A percentile compares a stretch with the other conserved stretches of the same genome.
These are phyloP conservation scores for Laspeyria flexula DNA, from an alignment of 2,888 invertebrate genomes.

Conservation along the genomic window DNA sequence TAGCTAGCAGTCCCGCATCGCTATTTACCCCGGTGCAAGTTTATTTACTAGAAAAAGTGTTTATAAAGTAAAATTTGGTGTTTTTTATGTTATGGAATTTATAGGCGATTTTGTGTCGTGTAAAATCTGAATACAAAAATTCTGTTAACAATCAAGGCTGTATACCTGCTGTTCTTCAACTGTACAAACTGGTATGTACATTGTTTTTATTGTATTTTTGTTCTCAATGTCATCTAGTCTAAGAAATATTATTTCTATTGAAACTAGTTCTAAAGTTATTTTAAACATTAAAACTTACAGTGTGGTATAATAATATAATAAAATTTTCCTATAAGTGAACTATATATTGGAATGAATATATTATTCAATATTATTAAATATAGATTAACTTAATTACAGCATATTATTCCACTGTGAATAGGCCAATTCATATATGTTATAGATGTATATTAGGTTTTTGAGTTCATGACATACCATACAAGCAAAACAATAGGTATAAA, in stretches of 20 bases:
- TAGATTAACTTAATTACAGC: too few relatives aligned
- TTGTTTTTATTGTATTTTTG: slow-evolving; percentile 14
- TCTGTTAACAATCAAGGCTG: slow-evolving; percentile 62
- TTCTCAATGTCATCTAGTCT: slow-evolving; percentile 12
- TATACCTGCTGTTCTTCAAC: slow-evolving; percentile 41
- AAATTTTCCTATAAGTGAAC: too few relatives aligned
- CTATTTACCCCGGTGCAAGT: slow-evolving; percentile 28
- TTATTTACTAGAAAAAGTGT: slow-evolving; percentile 48
- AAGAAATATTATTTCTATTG: background rate
- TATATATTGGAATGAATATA: too few relatives aligned
- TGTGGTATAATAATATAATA: too few relatives aligned
- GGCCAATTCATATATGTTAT: too few relatives aligned
- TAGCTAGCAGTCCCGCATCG: slow-evolving; percentile 41
- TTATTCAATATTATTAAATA: too few relatives aligned
- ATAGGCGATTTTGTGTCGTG: slow-evolving; percentile 7
- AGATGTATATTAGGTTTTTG: too few relatives aligned
- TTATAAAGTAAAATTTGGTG: slow-evolving; percentile 19
- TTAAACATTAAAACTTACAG: too few relatives aligned
- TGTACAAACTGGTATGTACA: slow-evolving; percentile 47
- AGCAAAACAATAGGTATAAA: too few relatives aligned
- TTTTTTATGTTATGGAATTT: slow-evolving; percentile 6
- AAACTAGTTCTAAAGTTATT: too few relatives aligned
- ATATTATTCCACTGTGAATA: too few relatives aligned
- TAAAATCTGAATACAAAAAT: slow-evolving; percentile 45
- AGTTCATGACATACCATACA: too few relatives aligned